Evolutionary conservation across 2,113 vertebrate species (phyloP).

Genomic region (Mirza zaza): DNA sequence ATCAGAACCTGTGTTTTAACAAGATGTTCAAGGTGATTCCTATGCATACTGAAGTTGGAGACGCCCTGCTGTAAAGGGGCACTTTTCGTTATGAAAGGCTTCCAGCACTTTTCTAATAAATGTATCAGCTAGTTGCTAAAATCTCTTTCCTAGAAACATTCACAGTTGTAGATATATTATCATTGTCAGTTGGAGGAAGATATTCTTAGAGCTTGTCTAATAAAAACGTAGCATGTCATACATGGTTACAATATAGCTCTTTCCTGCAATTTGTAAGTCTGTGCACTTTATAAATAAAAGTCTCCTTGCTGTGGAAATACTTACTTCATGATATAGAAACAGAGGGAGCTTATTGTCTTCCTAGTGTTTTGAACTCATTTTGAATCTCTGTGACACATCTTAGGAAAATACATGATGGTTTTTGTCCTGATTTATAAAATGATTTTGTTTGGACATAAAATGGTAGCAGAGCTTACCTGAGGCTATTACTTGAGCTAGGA

Average conservation of each 20-base stretch:
- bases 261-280: neutral
- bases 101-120: constrained; percentile 27
- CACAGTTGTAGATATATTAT: neutral
- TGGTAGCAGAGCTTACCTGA: neutral
- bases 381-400: neutral
- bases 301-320: constrained; percentile 48
- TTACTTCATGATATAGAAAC: neutral
- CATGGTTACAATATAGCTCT: neutral
- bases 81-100: constrained; percentile 23
- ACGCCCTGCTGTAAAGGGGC: neutral
- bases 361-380: neutral
- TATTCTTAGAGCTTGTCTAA: constrained; percentile 36
- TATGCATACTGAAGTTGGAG: neutral
- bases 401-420: neutral
- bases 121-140: neutral
- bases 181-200: constrained; percentile 7
- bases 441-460: neutral
- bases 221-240: constrained; percentile 37
- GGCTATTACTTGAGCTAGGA: neutral
- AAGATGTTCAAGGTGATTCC: neutral
- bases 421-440: constrained; percentile 35
- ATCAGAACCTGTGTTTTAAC: neutral
- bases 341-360: neutral
- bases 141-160: neutral
- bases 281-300: constrained; percentile 35